Evolutionary conservation across 2,113 vertebrate genomes (phyloP).

Genomic region (Albula goreensis): DNA sequence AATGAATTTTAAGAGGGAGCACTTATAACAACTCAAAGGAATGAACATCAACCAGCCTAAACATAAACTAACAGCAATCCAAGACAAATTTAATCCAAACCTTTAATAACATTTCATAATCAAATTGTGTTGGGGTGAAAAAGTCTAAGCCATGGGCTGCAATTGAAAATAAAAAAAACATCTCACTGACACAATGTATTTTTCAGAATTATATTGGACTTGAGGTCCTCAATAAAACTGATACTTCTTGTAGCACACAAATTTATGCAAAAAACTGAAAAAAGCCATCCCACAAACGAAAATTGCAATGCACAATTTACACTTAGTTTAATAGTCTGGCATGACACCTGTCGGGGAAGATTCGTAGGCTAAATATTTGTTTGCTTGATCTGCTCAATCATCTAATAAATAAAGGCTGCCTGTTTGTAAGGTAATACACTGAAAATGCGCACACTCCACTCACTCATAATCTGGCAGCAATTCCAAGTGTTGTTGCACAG

Average conservation of each 20-base stretch:
- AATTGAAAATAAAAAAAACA: neutral
- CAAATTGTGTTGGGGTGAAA: neutral
- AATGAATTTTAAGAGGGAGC: too few species aligned
- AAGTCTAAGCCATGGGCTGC: neutral
- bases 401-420: neutral
- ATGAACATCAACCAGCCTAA: too few species aligned
- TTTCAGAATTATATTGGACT: neutral
- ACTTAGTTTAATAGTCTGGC: neutral
- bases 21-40: too few species aligned
- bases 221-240: neutral
- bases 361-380: neutral
- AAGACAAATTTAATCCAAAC: neutral
- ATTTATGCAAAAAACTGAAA: neutral
- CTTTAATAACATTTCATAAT: neutral
- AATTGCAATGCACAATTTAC: neutral
- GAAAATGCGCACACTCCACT: neutral
- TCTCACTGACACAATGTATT: neutral
- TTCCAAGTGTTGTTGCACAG: neutral
- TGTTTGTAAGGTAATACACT: conserved; percentile 8
- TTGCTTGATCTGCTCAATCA: conserved; percentile 2
- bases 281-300: neutral
- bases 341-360: neutral
- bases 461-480: neutral
- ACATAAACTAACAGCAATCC: too few species aligned
- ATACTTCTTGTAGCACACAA: neutral